Percentiles rank a stretch among this genome's conserved stretches.
These are phyloP conservation scores for Etheostoma spectabile DNA, from an alignment of 2,113 vertebrate species.

Conservation along the genomic window DNA sequence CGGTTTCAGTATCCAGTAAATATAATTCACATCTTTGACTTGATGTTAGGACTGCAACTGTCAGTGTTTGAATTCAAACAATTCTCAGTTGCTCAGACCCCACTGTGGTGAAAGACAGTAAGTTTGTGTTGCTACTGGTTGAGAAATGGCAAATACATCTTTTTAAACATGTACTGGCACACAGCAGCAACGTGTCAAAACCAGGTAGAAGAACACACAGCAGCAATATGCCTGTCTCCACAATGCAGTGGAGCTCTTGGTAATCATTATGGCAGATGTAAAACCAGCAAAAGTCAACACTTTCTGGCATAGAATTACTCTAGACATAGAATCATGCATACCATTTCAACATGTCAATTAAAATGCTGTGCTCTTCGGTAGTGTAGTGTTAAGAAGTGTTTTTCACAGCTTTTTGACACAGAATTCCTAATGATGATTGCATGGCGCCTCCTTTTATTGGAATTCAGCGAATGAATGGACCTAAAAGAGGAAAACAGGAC, in stretches of 20 bases:
- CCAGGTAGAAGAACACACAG: conserved; percentile 40
- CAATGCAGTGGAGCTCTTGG: conserved; percentile 31
- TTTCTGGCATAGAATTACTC: conserved; percentile 41
- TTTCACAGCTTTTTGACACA: conserved; percentile 41
- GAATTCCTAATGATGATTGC: conserved; percentile 27
- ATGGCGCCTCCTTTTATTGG: not conserved
- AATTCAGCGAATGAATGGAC: conserved; percentile 11
- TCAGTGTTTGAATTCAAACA: not conserved
- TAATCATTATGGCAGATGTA: conserved; percentile 69
- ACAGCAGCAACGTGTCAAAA: conserved; percentile 36
- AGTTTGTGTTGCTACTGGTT: conserved; percentile 4
- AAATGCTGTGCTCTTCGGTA: conserved; percentile 37
- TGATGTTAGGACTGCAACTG: not conserved
- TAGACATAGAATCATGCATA: conserved; percentile 46
- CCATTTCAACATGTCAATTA: conserved; percentile 37
- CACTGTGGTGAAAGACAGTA: not conserved
- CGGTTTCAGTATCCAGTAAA: not conserved
- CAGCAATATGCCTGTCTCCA: conserved; percentile 39
- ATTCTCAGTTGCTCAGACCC: not conserved
- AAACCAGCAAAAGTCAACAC: conserved; percentile 57
- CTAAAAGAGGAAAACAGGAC: not conserved
- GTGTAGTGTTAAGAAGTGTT: conserved; percentile 17
- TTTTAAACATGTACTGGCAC: conserved; percentile 21
- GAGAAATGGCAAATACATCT: not conserved
- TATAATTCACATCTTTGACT: not conserved